Evolutionary conservation across 1,140 invertebrate genomes (phyloP), one percentile per base, ranked within the genome.

Genomic region (Mylabris phalerata): DNA sequence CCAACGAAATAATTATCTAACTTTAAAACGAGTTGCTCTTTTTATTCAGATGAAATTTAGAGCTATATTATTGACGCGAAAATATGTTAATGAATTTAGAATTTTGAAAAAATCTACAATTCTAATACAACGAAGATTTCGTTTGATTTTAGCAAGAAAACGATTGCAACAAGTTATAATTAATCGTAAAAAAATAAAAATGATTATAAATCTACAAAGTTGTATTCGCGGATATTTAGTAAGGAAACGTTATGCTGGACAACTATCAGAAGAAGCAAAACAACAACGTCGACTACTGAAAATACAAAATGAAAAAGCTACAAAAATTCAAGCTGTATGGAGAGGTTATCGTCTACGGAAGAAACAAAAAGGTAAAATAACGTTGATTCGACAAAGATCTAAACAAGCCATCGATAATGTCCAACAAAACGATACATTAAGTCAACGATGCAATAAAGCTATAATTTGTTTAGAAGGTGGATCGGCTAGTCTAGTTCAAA

Each of bases 251-350:
- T 67, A 63, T 62, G 52, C 50, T 25, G 57, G 62, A 2, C 49
- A 63, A n/a, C 51, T 68, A 26, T 70, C 74, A 13, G 71, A 73
- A 4, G 78, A 78, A 66, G 67, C 75, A 42, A 73, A 70, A 50
- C 71, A 80, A 56, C 66, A 66, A 7, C 32, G 76, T 58, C 73
- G 70, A 47, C 63, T 67, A 2, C 69, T 78, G 46, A 77, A 71
- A 57, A 47, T 55, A 40, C 19, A 48, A 47, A 64, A 59, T 42
- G 13, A 38, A n/a, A 82, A 84, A 1, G 84, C 82, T 25, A 75
- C 73, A 0, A 79, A 78, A 60, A 87, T 88, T 59, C 85, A 83
- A 77, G 75, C 82, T 10, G 61, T 77, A n/a, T 87, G 83, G 80
- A 80, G 80, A 51, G 85, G 85, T 2, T 80, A 83, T 64, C 68